These are phyloP conservation scores for Diplodus sargus DNA, from an alignment of 2,797 vertebrate species.

Conservation along the genomic window DNA sequence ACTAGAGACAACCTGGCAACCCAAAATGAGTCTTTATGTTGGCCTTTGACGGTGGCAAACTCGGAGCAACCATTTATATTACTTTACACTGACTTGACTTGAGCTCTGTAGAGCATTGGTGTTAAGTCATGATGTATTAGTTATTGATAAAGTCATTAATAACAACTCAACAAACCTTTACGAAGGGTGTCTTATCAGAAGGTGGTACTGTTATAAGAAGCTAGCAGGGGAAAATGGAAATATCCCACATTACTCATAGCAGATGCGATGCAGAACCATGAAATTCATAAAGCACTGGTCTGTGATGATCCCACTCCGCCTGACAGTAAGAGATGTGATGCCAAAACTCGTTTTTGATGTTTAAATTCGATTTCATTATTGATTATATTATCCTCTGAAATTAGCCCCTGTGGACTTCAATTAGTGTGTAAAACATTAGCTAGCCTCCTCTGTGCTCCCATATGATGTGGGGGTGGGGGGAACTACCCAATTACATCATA, in stretches of 20 bases:
- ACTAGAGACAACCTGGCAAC: background rate
- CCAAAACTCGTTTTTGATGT: too few relatives aligned
- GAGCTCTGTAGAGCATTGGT: background rate
- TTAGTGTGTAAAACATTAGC: background rate
- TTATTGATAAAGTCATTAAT: background rate
- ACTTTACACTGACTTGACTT: too few relatives aligned
- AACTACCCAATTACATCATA: background rate
- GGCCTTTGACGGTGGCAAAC: too few relatives aligned
- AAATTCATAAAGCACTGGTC: too few relatives aligned
- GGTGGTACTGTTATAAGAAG: background rate
- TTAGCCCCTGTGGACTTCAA: background rate
- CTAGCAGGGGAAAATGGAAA: too few relatives aligned
- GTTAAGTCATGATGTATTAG: background rate
- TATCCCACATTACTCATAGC: too few relatives aligned
- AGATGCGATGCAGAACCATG: too few relatives aligned
- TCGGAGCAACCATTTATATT: too few relatives aligned
- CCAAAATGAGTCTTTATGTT: background rate
- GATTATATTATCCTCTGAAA: background rate
- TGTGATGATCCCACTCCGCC: too few relatives aligned
- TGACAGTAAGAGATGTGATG: too few relatives aligned
- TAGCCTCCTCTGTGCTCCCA: background rate
- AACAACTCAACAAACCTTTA: background rate
- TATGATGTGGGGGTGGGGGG: too few relatives aligned
- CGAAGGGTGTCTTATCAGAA: background rate
- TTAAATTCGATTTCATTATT: too few relatives aligned